Evolutionary conservation across 1,140 invertebrate species (phyloP), one percentile per base, ranked within the genome.

Genomic region (Drosophila pectinifera): DNA sequence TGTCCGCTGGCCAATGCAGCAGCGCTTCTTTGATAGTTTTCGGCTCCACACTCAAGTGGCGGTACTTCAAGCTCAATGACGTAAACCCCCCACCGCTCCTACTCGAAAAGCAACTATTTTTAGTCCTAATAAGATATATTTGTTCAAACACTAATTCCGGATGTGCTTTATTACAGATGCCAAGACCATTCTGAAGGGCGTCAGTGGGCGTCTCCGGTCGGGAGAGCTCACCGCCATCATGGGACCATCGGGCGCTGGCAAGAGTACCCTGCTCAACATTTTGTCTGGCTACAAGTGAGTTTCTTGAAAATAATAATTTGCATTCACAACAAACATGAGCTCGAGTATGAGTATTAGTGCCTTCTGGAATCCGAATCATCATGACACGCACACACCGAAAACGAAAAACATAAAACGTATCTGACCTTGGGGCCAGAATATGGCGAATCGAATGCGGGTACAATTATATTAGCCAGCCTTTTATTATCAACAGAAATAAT

Each of bases 181-280:
- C 70, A 97, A 97, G 93, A 95, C 94, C 18, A 97, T 97, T 76
- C 93, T 98, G 43, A 97, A 97, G 93, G 95, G 95, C 38, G 96
- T 97, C 57, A 97, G 96, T 65, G 97, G 97, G 14, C 94, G 95
- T 65, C 94, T 98, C 59, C 94, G 95, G 28, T 97, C 96, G 16
- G 96, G 97, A 16, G 96, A 98, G 90, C 93, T 98, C 61, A 98
- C 97, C 18, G 97, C 97, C 70, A 98, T 98, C 79, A 98, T 98
- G 97, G 97, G 98, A 10, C 97, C 97, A 16, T 98, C 97, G 0
- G 97, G 97, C 18, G 97, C 97, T 59, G 97, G 97, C 64, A 98
- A 98, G 93, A 97, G 96, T 7, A 98, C 97, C 4, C 93, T 97
- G n/a, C 94, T 97, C 65, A 97, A 97, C 79, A 97, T 97, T 79